Conservation (phyloP, 2,888 invertebrate genomes). For the Pollenia amentaria region DNA sequence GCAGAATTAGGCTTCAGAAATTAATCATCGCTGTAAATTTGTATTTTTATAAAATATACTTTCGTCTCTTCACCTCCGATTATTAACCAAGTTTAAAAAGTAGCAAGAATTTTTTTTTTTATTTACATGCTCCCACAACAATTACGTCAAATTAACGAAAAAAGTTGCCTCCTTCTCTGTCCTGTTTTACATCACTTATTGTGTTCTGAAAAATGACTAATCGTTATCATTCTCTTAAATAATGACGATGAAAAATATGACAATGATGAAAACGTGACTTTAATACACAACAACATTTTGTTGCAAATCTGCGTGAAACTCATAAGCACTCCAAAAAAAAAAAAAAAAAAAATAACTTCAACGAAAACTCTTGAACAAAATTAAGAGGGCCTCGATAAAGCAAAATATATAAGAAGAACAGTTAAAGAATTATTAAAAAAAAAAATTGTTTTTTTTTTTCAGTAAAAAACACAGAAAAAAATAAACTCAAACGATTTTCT, state of each 20-base stretch:
- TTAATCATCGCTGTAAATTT: no score
- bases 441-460: not conserved
- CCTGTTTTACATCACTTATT: not conserved
- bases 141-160: constrained; percentile 51
- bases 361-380: constrained; percentile 14
- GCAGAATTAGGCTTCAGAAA: no score
- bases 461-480: not conserved
- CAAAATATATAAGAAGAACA: constrained; percentile 20
- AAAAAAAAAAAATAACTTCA: not conserved
- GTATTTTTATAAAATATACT: not conserved
- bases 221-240: constrained; percentile 23
- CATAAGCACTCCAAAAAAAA: constrained; percentile 7
- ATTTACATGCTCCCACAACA: constrained; percentile 28
- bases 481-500: not conserved
- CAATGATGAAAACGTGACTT: constrained; percentile 63
- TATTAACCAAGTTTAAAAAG: constrained; percentile 15
- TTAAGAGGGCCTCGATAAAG: not conserved
- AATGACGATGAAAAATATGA: constrained; percentile 42
- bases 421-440: constrained; percentile 36
- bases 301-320: constrained; percentile 26
- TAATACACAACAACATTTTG: constrained; percentile 35
- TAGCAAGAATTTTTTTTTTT: not conserved
- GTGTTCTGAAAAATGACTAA: constrained; percentile 31
- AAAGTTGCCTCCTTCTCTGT: no score
- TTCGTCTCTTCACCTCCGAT: not conserved